Evolutionary conservation across 2,113 vertebrate species (phyloP).

Genomic region (Lanius collurio): DNA sequence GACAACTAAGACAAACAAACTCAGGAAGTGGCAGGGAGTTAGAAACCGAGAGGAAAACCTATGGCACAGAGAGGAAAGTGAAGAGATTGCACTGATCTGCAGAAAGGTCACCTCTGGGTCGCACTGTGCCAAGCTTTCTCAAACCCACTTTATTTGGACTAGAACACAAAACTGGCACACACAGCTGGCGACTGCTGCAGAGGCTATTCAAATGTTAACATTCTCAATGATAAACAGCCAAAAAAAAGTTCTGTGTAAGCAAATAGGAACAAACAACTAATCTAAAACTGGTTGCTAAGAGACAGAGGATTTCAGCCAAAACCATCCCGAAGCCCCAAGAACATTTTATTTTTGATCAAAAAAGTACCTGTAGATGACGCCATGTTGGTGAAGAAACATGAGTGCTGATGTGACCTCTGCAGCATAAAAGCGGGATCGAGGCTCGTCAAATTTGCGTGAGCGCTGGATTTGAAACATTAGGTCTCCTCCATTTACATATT

Average conservation of each 20-base stretch:
- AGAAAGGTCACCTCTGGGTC: slow-evolving; percentile 68
- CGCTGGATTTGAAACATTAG: slow-evolving; percentile 99
- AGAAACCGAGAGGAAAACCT: slow-evolving; percentile 69
- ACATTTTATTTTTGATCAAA: not conserved
- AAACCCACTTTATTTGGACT: slow-evolving; percentile 66
- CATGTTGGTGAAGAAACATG: slow-evolving; percentile 97
- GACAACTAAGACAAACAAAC: slow-evolving; percentile 80
- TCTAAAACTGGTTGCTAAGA: slow-evolving; percentile 67
- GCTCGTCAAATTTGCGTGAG: slow-evolving; percentile 95
- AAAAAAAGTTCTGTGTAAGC: slow-evolving; percentile 68
- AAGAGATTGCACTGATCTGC: slow-evolving; percentile 66
- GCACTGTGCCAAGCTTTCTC: slow-evolving; percentile 58
- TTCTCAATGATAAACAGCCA: slow-evolving; percentile 72
- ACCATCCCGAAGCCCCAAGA: slow-evolving; percentile 6
- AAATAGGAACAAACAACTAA: slow-evolving; percentile 69
- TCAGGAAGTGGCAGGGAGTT: slow-evolving; percentile 78
- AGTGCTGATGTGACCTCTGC: slow-evolving; percentile 97
- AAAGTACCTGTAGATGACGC: slow-evolving; percentile 96
- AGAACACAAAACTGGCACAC: slow-evolving; percentile 77
- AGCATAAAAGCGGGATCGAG: slow-evolving; percentile 96
- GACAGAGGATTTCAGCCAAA: slow-evolving; percentile 55
- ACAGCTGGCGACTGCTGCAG: slow-evolving; percentile 66
- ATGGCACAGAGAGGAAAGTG: slow-evolving; percentile 70
- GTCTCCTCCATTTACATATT: slow-evolving; percentile 98
- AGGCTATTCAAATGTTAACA: slow-evolving; percentile 76